These are phyloP conservation scores for Morpho helenor DNA, from an alignment of 2,888 invertebrate genomes.

Conservation along the genomic window DNA sequence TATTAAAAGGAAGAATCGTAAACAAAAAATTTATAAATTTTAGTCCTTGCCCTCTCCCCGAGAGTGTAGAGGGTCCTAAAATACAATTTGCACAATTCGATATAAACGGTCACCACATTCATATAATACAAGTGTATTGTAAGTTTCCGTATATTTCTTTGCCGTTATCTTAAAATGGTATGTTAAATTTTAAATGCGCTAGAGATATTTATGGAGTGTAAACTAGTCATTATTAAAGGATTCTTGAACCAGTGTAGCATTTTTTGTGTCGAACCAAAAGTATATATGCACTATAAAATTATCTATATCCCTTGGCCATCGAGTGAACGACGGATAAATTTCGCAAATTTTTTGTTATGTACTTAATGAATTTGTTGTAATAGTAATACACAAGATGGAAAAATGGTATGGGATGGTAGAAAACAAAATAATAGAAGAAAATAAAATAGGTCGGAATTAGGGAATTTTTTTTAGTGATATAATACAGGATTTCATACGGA, in stretches of 20 bases:
- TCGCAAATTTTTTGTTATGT: too few species aligned
- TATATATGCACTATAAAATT: not conserved
- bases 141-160: conserved; percentile 8
- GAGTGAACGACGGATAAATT: too few species aligned
- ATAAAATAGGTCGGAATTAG: too few species aligned
- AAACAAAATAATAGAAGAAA: too few species aligned
- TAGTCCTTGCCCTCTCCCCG: not conserved
- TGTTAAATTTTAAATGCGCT: conserved; percentile 15
- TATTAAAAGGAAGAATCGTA: too few species aligned
- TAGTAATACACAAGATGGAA: too few species aligned
- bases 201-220: conserved; percentile 11
- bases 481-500: too few species aligned
- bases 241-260: conserved; percentile 5
- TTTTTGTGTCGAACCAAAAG: conserved; percentile 3
- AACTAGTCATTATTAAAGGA: conserved; percentile 3
- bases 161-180: conserved; percentile 11
- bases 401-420: too few species aligned
- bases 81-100: not conserved
- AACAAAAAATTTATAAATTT: too few species aligned
- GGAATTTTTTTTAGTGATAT: too few species aligned
- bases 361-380: too few species aligned
- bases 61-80: not conserved
- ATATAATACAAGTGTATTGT: not conserved
- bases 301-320: too few species aligned
- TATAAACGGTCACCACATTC: not conserved